Percentiles rank a stretch among this genome's conserved stretches.
These are phyloP conservation scores for Heliothis subflexa DNA, from an alignment of 1,140 invertebrate species.

Conservation along the genomic window DNA sequence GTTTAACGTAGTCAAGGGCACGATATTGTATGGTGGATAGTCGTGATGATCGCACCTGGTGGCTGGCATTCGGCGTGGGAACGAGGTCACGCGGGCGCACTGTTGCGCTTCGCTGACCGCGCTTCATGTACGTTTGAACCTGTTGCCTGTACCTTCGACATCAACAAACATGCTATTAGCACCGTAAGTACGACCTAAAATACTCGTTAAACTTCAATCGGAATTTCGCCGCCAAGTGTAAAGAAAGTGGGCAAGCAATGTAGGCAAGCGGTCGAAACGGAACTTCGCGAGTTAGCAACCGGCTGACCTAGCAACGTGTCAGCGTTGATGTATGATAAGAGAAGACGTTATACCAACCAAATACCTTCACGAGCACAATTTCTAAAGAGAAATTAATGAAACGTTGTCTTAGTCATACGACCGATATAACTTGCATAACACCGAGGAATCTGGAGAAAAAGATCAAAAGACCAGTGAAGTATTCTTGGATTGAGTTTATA, in stretches of 20 bases:
- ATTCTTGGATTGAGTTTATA: not conserved
- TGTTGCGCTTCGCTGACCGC: constrained; percentile 69
- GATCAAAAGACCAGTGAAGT: not conserved
- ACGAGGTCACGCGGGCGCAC: constrained; percentile 76
- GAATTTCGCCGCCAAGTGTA: constrained; percentile 32
- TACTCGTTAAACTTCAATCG: not conserved
- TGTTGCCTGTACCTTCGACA: constrained; percentile 18
- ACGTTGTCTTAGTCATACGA: not conserved
- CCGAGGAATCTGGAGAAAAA: not conserved
- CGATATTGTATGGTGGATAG: constrained; percentile 55
- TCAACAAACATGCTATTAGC: constrained; percentile 12
- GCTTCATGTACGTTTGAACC: constrained; percentile 45
- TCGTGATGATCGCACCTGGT: constrained; percentile 49
- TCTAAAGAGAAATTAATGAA: not conserved
- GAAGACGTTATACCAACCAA: not conserved
- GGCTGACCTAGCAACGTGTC: constrained; percentile 41
- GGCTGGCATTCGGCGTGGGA: constrained; percentile 66
- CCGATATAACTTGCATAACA: not conserved
- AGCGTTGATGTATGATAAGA: constrained; percentile 24
- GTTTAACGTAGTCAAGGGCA: constrained; percentile 54
- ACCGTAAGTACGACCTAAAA: not conserved
- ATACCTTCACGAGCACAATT: not conserved
- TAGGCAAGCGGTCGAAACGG: constrained; percentile 9
- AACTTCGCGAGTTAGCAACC: constrained; percentile 41
- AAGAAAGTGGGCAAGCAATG: constrained; percentile 36